These are phyloP conservation scores for Eriocheir sinensis DNA, from an alignment of 1,140 invertebrate species.

Conservation along the genomic window DNA sequence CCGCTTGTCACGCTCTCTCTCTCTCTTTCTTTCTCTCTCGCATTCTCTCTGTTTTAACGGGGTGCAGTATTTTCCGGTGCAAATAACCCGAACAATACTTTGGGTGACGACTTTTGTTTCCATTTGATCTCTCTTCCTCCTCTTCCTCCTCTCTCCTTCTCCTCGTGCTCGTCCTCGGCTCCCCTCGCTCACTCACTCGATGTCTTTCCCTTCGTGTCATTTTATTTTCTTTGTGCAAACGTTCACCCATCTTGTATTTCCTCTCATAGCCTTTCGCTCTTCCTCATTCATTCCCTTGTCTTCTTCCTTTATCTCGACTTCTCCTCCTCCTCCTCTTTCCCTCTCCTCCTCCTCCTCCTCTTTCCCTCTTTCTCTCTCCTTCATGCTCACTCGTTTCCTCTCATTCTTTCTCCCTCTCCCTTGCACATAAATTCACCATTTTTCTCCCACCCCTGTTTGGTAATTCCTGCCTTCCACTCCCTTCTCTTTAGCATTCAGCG, in stretches of 20 bases:
- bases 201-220: slow-evolving; percentile 20
- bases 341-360: neutral
- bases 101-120: neutral
- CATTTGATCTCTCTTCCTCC: no score
- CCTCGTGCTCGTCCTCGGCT: neutral
- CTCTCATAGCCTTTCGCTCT: slow-evolving; percentile 22
- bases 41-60: neutral
- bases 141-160: no score
- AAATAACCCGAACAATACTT: neutral
- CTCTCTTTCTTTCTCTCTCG: neutral
- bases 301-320: slow-evolving; percentile 39
- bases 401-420: slow-evolving; percentile 56
- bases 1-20: neutral
- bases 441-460: slow-evolving; percentile 59
- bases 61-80: neutral
- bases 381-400: slow-evolving; percentile 43
- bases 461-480: slow-evolving; percentile 58
- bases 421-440: slow-evolving; percentile 56
- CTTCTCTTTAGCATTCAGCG: slow-evolving; percentile 70
- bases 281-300: neutral
- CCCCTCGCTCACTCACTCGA: neutral
- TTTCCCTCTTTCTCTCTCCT: slow-evolving; percentile 42
- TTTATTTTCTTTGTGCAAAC: slow-evolving; percentile 14
- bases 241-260: slow-evolving; percentile 24
- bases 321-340: neutral